These are phyloP conservation scores for Orius laevigatus DNA, from an alignment of 1,140 invertebrate species.

Conservation along the genomic window DNA sequence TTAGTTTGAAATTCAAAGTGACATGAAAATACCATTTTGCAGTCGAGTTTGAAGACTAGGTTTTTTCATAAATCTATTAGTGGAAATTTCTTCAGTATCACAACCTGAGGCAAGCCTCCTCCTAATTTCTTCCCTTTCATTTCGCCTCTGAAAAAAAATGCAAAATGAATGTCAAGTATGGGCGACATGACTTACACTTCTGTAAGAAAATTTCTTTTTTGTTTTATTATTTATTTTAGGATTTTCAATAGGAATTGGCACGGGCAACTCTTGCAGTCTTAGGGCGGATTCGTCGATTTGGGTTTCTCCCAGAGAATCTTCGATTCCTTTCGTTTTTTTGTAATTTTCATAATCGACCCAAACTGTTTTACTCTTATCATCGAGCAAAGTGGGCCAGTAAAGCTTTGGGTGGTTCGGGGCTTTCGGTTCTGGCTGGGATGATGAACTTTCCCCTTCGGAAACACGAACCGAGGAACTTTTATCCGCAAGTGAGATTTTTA, in stretches of 20 bases:
- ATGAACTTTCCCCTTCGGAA: no score
- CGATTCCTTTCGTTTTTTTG: conserved; percentile 12
- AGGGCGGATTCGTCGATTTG: conserved; percentile 22
- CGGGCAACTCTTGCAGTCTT: no score
- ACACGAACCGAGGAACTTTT: no score
- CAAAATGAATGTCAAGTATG: conserved; percentile 4
- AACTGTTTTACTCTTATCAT: conserved; percentile 26
- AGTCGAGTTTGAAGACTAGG: conserved; percentile 72
- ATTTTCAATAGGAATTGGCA: no score
- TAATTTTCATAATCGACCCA: conserved; percentile 26
- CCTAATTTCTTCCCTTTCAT: conserved; percentile 83
- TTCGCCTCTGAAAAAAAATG: conserved; percentile 50
- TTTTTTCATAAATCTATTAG: conserved; percentile 51
- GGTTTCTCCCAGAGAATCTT: no score
- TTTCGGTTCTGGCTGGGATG: no score
- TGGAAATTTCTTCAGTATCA: conserved; percentile 55
- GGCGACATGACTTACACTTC: no score
- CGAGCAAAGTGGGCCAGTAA: conserved; percentile 27
- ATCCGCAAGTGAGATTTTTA: no score
- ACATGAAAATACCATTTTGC: conserved; percentile 47
- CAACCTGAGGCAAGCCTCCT: conserved; percentile 71
- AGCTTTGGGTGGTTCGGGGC: conserved; percentile 13
- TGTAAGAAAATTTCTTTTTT: no score
- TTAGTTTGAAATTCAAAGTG: conserved; percentile 10
- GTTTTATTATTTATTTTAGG: no score